Conservation (phyloP, 2,888 invertebrate genomes). For the Drosophila mercatorum region DNA sequence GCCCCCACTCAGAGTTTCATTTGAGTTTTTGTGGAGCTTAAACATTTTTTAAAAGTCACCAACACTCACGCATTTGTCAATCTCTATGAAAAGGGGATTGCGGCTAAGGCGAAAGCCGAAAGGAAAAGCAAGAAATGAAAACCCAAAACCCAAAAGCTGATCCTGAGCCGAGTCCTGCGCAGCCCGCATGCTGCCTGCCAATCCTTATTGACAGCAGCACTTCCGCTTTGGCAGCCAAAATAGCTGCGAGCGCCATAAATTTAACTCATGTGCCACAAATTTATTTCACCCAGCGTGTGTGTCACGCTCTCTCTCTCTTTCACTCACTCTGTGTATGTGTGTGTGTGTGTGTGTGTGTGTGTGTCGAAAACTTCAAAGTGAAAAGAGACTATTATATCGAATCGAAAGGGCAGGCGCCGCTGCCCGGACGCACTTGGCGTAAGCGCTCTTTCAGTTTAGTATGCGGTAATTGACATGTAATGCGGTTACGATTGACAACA, state of each 20-base stretch:
- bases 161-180: slow-evolving; percentile 8
- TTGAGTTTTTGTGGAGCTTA: slow-evolving; percentile 73
- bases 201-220: slow-evolving; percentile 79
- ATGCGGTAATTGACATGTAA: slow-evolving; percentile 79
- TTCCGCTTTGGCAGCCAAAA: slow-evolving; percentile 79
- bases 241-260: slow-evolving; percentile 78
- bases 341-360: not conserved
- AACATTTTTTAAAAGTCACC: slow-evolving; percentile 80
- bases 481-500: slow-evolving; percentile 77
- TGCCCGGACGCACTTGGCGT: slow-evolving; percentile 61
- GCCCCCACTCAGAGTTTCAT: slow-evolving; percentile 54
- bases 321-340: not conserved
- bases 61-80: slow-evolving; percentile 79
- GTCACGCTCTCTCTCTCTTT: not conserved
- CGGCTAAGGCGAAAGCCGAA: slow-evolving; percentile 18
- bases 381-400: slow-evolving; percentile 55
- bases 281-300: slow-evolving; percentile 42
- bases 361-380: slow-evolving; percentile 54
- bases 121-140: slow-evolving; percentile 7
- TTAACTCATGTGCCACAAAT: slow-evolving; percentile 78
- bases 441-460: slow-evolving; percentile 74
- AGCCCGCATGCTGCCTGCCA: slow-evolving; percentile 65
- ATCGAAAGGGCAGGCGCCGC: slow-evolving; percentile 49
- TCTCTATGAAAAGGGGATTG: slow-evolving; percentile 68
- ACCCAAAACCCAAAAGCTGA: slow-evolving; percentile 30